A percentile compares a stretch with the other conserved stretches of the same genome.
These are phyloP conservation scores for Acrobasis consociella DNA, from an alignment of 2,888 invertebrate genomes.

Conservation along the genomic window DNA sequence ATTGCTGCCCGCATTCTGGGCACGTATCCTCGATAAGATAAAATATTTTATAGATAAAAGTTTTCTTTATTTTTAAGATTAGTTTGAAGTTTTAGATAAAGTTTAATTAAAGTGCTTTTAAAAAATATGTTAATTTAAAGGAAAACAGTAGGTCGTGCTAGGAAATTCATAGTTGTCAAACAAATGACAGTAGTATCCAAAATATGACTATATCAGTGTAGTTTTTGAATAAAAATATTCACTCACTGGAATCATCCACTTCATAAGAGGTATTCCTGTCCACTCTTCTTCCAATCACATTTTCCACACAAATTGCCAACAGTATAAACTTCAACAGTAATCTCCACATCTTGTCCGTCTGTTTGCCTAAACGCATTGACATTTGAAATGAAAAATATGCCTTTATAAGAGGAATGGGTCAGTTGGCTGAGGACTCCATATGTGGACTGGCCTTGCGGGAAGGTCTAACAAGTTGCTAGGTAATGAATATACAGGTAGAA, in stretches of 20 bases:
- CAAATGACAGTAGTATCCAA: no score
- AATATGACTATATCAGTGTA: no score
- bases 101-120: no score
- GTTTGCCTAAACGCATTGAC: constrained; percentile 47
- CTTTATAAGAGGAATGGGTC: constrained; percentile 65
- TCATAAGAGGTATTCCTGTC: constrained; percentile 41
- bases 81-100: no score
- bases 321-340: constrained; percentile 47
- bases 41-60: no score
- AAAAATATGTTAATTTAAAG: no score
- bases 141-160: no score
- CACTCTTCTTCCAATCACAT: constrained; percentile 46
- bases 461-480: constrained; percentile 33
- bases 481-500: constrained; percentile 32
- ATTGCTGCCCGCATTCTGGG: no score
- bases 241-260: constrained; percentile 44
- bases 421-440: constrained; percentile 53
- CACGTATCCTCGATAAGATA: no score
- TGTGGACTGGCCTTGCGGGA: constrained; percentile 47
- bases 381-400: constrained; percentile 46
- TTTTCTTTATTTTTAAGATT: no score
- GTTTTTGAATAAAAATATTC: constrained; percentile 11
- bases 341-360: constrained; percentile 43
- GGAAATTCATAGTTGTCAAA: no score
- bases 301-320: constrained; percentile 40